A percentile compares a stretch with the other conserved stretches of the same genome.
These are phyloP conservation scores for Drosophila nikananu DNA, from an alignment of 1,140 invertebrate species.

Conservation along the genomic window DNA sequence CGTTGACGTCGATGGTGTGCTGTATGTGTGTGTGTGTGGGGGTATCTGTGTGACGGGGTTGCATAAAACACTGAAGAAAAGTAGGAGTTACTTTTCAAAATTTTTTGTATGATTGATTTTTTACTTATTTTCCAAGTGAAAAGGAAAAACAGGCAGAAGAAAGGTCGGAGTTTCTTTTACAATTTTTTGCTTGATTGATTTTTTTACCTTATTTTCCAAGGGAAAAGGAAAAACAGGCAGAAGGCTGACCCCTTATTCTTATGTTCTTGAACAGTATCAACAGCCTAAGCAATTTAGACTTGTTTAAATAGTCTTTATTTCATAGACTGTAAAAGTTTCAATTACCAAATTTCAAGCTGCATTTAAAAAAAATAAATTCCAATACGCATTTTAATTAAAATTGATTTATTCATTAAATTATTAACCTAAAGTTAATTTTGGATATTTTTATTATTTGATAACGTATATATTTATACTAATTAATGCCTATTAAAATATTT, in stretches of 20 bases:
- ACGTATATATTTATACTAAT: too few relatives aligned
- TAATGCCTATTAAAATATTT: too few relatives aligned
- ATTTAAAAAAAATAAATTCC: too few relatives aligned
- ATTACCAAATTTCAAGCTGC: too few relatives aligned
- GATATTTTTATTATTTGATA: too few relatives aligned
- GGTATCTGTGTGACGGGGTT: slow-evolving; percentile 38
- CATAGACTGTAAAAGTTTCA: background rate
- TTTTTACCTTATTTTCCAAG: background rate
- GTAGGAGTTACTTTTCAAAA: background rate
- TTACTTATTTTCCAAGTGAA: too few relatives aligned
- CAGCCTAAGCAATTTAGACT: background rate
- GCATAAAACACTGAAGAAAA: slow-evolving; percentile 13
- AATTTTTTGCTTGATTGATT: background rate
- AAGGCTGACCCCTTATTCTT: background rate
- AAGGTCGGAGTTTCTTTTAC: background rate
- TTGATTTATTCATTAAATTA: too few relatives aligned
- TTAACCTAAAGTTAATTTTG: too few relatives aligned
- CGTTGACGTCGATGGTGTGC: slow-evolving; percentile 51
- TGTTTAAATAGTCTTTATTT: background rate
- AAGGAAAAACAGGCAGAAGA: background rate
- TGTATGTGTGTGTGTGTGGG: slow-evolving; percentile 8
- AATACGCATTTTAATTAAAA: too few relatives aligned
- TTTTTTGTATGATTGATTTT: background rate
- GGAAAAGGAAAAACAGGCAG: background rate
- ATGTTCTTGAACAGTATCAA: background rate